Percentiles rank a stretch among this genome's conserved stretches.
Evolutionary conservation across 2,888 invertebrate species (phyloP).

Genomic region (Theodoxus fluviatilis): DNA sequence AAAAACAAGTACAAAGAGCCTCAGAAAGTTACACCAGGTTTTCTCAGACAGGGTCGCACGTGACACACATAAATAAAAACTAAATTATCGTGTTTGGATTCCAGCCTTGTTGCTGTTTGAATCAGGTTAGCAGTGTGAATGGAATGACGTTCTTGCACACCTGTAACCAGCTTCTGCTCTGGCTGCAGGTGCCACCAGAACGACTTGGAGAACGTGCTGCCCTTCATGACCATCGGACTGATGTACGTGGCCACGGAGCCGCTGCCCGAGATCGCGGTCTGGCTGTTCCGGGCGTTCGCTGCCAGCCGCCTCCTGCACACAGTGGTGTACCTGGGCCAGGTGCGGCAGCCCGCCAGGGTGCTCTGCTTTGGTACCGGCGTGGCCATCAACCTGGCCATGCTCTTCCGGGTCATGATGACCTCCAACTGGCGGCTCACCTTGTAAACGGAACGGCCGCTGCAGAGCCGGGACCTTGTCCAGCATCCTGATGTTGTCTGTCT

Average conservation of each 20-base stretch:
- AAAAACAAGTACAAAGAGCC: no score
- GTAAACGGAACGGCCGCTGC: no score
- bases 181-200: constrained; percentile 74
- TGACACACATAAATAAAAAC: no score
- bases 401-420: no score
- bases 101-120: no score
- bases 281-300: constrained; percentile 71
- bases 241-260: constrained; percentile 32
- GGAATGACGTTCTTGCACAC: neutral
- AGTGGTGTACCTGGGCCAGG: constrained; percentile 72
- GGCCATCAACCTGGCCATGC: constrained; percentile 69
- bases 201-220: constrained; percentile 77
- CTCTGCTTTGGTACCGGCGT: constrained; percentile 67
- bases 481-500: no score
- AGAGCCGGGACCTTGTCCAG: no score
- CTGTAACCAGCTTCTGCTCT: neutral
- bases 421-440: no score
- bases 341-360: constrained; percentile 72
- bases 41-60: no score
- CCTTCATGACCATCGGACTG: constrained; percentile 72
- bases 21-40: no score
- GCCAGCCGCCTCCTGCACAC: constrained; percentile 72
- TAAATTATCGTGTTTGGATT: no score
- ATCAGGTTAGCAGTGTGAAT: neutral
- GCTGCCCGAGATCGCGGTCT: constrained; percentile 63